Evolutionary conservation across 2,888 invertebrate genomes (phyloP).

Genomic region (Sympetrum striolatum): DNA sequence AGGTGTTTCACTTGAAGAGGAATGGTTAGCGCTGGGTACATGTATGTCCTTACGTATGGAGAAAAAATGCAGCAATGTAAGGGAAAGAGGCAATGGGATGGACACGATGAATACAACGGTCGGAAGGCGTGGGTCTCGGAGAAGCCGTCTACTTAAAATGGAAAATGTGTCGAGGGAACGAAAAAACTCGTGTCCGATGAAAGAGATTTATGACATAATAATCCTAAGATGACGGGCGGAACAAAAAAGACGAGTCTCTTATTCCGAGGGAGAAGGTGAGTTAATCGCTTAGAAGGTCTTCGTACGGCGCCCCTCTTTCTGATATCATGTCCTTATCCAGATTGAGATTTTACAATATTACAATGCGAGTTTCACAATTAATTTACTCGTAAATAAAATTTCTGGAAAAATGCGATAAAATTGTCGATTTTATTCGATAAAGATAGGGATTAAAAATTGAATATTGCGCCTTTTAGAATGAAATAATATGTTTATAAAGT

Average conservation of each 20-base stretch:
- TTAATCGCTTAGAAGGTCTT: not conserved
- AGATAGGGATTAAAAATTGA: too few species aligned
- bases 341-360: not conserved
- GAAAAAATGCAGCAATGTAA: not conserved
- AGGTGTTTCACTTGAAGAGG: slow-evolving; percentile 23
- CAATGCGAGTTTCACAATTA: too few species aligned
- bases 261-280: not conserved
- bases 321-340: not conserved
- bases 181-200: not conserved
- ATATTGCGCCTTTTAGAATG: too few species aligned
- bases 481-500: too few species aligned
- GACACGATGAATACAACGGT: not conserved
- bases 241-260: not conserved
- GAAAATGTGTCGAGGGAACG: too few species aligned
- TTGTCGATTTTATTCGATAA: too few species aligned
- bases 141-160: too few species aligned
- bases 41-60: not conserved
- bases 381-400: too few species aligned
- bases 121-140: too few species aligned
- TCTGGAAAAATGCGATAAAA: too few species aligned
- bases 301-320: not conserved
- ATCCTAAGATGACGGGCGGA: not conserved
- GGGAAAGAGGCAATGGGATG: not conserved
- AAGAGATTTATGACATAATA: not conserved
- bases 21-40: not conserved